Conservation (phyloP, 2,797 vertebrate genomes). For the Zenarchopterus dispar region DNA sequence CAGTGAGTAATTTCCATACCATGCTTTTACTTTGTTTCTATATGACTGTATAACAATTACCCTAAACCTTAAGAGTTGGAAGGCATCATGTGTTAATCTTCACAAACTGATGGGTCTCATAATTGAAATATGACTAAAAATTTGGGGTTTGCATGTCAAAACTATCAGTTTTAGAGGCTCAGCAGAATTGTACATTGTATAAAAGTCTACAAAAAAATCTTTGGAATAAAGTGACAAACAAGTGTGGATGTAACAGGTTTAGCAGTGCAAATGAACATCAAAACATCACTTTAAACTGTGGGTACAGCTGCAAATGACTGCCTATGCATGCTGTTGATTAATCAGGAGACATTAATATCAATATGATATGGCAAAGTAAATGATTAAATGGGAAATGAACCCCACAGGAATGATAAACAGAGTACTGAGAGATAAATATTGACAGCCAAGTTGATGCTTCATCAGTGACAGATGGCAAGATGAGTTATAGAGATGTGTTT, state of each 20-base stretch:
- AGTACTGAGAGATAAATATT: not conserved
- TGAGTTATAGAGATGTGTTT: not conserved
- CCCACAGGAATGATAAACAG: not conserved
- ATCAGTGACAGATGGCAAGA: too few relatives aligned
- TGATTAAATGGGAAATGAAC: not conserved
- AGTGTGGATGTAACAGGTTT: not conserved
- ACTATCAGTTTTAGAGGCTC: not conserved
- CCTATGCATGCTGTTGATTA: not conserved
- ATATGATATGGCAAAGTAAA: not conserved
- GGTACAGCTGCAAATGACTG: not conserved
- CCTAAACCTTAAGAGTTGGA: not conserved
- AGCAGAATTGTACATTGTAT: not conserved
- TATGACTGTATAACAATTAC: not conserved
- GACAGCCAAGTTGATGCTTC: too few relatives aligned
- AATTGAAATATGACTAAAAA: not conserved
- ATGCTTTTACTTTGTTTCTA: conserved; percentile 18
- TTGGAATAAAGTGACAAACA: not conserved
- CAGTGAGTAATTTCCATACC: conserved; percentile 82
- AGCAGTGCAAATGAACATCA: not conserved
- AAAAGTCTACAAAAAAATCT: not conserved
- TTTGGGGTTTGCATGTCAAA: conserved; percentile 10
- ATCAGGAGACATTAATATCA: not conserved
- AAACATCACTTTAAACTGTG: not conserved
- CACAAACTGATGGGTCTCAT: conserved; percentile 7
- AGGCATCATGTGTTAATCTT: not conserved